Conservation (phyloP, 2,113 vertebrate genomes). For the Accipiter virgatus region DNA sequence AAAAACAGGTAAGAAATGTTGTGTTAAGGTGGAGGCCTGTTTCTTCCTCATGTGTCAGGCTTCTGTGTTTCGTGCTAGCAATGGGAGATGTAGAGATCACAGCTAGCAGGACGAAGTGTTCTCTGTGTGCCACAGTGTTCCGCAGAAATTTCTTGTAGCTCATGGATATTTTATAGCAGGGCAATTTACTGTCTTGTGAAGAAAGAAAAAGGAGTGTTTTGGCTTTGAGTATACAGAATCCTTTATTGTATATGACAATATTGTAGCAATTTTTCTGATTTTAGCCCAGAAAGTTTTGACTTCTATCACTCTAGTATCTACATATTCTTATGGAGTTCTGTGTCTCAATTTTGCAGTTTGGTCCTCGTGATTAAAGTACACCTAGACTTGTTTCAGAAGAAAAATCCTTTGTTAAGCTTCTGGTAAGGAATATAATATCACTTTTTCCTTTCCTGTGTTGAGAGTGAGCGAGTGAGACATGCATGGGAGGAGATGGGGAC, state of each 20-base stretch:
- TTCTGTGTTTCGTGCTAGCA: neutral
- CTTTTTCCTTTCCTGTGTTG: neutral
- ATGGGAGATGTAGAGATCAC: neutral
- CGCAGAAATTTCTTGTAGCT: neutral
- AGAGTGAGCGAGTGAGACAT: neutral
- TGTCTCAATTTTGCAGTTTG: neutral
- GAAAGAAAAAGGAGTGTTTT: neutral
- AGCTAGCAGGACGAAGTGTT: neutral
- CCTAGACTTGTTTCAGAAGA: neutral
- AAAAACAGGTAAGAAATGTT: neutral
- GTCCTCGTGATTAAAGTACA: neutral
- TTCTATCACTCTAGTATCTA: neutral
- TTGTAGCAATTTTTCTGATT: neutral
- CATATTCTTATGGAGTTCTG: neutral
- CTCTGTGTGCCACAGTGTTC: neutral
- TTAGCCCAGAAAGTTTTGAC: neutral
- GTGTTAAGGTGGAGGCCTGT: neutral
- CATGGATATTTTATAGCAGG: neutral
- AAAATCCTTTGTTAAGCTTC: neutral
- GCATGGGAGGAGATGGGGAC: neutral
- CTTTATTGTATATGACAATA: neutral
- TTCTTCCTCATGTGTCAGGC: accelerated
- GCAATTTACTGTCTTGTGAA: neutral
- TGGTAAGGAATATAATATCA: neutral
- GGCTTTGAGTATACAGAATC: neutral